Conservation (phyloP, 2,113 vertebrate species). For the Proterorhinus semilunaris region DNA sequence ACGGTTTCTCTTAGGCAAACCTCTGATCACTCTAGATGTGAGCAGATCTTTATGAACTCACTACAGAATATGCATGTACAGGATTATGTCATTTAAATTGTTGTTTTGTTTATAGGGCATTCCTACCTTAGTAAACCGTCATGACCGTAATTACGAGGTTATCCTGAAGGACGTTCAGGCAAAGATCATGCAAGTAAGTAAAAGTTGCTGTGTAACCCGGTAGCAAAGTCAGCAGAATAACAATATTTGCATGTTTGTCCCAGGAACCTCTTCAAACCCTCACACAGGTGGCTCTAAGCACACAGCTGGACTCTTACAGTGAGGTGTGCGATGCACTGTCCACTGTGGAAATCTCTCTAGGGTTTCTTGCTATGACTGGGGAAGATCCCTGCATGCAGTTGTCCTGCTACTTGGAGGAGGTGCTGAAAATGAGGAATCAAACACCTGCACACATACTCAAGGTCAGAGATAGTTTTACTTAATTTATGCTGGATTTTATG, state of each 20-base stretch:
- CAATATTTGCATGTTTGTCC: neutral
- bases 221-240: neutral
- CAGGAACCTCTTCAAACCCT: constrained; percentile 81
- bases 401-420: constrained; percentile 77
- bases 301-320: constrained; percentile 87
- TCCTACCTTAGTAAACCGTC: constrained; percentile 86
- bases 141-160: constrained; percentile 87
- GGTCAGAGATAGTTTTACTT: constrained; percentile 64
- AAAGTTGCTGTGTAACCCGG: no score
- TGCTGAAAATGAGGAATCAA: constrained; percentile 87
- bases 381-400: constrained; percentile 79
- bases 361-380: constrained; percentile 88
- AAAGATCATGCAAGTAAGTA: constrained; percentile 85
- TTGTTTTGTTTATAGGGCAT: constrained; percentile 77
- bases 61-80: neutral
- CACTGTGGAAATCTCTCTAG: constrained; percentile 81
- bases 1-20: constrained; percentile 90
- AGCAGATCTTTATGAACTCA: constrained; percentile 27
- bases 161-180: constrained; percentile 82
- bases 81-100: neutral
- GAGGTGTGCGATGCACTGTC: constrained; percentile 90
- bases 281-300: constrained; percentile 70
- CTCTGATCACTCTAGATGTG: constrained; percentile 82
- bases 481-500: neutral
- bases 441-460: constrained; percentile 78